Evolutionary conservation across 2,888 invertebrate species (phyloP).

Genomic region (Sepioteuthis lessoniana): DNA sequence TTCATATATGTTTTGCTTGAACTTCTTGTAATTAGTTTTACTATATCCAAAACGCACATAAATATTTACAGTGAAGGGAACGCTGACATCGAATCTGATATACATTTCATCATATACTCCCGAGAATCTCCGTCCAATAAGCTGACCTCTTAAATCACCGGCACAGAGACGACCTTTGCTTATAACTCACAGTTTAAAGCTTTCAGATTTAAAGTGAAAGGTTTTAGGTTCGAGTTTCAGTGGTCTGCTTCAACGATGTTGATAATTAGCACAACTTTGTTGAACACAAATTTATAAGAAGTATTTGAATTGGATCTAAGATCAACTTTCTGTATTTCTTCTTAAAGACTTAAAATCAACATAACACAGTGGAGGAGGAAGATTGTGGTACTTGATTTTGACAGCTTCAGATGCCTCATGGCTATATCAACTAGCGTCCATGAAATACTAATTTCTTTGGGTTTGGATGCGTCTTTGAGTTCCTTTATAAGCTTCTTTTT

Average conservation of each 20-base stretch:
- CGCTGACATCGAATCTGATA: neutral
- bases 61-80: neutral
- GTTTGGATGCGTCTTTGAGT: no score
- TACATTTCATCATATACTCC: neutral
- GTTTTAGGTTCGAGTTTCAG: neutral
- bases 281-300: neutral
- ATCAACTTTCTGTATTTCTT: no score
- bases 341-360: no score
- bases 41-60: neutral
- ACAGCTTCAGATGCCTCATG: no score
- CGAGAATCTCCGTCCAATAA: neutral
- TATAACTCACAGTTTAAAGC: neutral
- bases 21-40: neutral
- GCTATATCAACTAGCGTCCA: no score
- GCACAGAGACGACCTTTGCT: no score
- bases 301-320: no score
- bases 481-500: no score
- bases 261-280: neutral
- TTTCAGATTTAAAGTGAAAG: neutral
- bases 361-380: no score
- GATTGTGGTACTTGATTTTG: no score
- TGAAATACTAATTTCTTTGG: no score
- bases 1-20: neutral
- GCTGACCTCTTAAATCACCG: neutral
- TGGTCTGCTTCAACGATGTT: neutral